Conservation (phyloP, 2,113 vertebrate genomes). For the Oncorhynchus kisutch region DNA sequence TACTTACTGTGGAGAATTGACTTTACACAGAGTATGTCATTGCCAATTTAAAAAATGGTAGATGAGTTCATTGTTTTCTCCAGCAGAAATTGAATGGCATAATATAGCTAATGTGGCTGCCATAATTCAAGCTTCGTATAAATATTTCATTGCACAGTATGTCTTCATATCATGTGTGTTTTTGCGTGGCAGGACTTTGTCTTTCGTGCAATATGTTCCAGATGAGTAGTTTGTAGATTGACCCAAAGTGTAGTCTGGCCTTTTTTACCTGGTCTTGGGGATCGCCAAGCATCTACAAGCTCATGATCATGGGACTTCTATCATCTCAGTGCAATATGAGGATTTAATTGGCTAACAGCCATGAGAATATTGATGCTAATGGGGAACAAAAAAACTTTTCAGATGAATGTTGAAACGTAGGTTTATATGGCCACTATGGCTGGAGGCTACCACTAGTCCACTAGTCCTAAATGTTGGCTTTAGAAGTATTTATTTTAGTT, state of each 20-base stretch:
- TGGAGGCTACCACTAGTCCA: not conserved
- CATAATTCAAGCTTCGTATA: no score
- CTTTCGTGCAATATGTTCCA: no score
- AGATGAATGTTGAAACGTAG: slow-evolving; percentile 34
- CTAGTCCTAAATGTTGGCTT: not conserved
- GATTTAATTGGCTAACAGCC: not conserved
- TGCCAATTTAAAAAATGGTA: no score
- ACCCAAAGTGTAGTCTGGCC: no score
- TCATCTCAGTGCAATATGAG: not conserved
- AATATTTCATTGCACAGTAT: no score
- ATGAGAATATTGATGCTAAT: slow-evolving; percentile 27
- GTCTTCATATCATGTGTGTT: no score
- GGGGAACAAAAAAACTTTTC: slow-evolving; percentile 33
- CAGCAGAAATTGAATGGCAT: no score
- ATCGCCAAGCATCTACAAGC: not conserved
- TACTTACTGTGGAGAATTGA: not conserved
- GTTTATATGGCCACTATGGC: not conserved
- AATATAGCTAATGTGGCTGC: no score
- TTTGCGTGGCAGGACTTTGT: no score
- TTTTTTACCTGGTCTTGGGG: no score
- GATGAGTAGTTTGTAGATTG: no score
- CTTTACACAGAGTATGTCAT: not conserved
- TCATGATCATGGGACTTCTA: not conserved
- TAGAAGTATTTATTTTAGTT: not conserved
- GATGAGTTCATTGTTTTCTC: no score